These are phyloP conservation scores for Doris montereyensis DNA, from an alignment of 2,888 invertebrate species.

Conservation along the genomic window DNA sequence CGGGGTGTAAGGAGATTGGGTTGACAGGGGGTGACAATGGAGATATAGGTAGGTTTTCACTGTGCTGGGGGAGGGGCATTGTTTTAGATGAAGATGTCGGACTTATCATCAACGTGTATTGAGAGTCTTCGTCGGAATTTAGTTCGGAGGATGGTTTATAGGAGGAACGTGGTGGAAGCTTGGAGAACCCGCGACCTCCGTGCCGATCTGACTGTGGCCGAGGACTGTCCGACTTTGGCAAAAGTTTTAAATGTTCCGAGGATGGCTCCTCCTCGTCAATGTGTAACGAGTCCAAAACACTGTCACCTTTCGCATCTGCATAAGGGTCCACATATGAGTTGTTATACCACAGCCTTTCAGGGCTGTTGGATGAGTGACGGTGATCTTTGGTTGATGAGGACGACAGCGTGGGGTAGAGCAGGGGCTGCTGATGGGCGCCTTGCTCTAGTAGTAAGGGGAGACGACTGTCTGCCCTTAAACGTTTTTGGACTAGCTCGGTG, in stretches of 20 bases:
- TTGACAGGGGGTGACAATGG: no score
- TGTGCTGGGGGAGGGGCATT: no score
- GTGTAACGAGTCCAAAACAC: not conserved
- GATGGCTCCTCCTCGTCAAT: conserved; percentile 28
- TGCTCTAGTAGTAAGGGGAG: conserved; percentile 21
- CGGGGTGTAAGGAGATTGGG: no score
- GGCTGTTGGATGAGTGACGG: not conserved
- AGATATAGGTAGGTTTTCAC: no score
- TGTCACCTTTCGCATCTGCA: conserved; percentile 11
- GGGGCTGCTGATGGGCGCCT: conserved; percentile 5
- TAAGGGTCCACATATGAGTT: conserved; percentile 18
- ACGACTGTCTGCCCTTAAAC: no score
- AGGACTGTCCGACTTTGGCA: conserved; percentile 16
- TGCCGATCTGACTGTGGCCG: not conserved
- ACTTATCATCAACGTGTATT: conserved; percentile 27
- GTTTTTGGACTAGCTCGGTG: no score
- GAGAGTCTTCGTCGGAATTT: not conserved
- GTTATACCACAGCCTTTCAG: not conserved
- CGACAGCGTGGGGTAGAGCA: conserved; percentile 17
- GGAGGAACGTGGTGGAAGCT: not conserved
- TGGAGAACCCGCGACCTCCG: not conserved
- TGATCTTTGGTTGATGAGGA: not conserved
- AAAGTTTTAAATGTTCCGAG: conserved; percentile 35
- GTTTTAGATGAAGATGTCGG: no score
- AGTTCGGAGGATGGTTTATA: not conserved